Base-by-base conservation (phyloP, 1,140 invertebrate genomes). In the Microplitis mediator region DNA sequence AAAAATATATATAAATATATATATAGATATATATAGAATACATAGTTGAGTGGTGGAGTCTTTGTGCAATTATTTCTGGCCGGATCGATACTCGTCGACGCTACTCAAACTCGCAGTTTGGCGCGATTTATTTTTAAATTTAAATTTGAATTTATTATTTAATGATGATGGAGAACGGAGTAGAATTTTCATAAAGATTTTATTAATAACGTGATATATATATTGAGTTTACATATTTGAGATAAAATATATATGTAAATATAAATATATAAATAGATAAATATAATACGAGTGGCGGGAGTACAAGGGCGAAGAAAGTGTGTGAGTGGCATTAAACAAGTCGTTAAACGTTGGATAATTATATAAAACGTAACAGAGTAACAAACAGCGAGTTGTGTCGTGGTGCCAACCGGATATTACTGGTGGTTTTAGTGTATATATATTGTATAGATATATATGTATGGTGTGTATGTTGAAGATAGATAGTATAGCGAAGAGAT, bases 401-500 rank as follows among this genome's bases (percentile, higher is more conserved):
- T 69, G 60, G 56, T 73, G 67, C 61, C 62, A 75, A 64, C 74
- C 71, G 74, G 74, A 75, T 75, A 75, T 68, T 70, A 65, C 73
- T 78, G 72, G 71, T 76, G 75, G 70, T 75, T 79, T 68, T n/a
- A 50, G 63, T 51, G 63, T 65, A 13, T 36, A n/a, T 35, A 16
- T 63, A 71, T 74, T 75, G 74, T 80, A 56, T 63, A 45, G 51
- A 23, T 34, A 50, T 32, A 51, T 50, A 61, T 67, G 32, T 69
- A 74, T 66, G 56, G 56, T 73, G 58, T 69, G 62, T 45, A 70
- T 72, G 65, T 62, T 67, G 69, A 23, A 73, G 64, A 80, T 80
- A 79, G 81, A 80, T 77, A 80, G 77, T 76, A 78, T 74, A 72
- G 67, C 70, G 73, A 58, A 65, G 69, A 54, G 54, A 69, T 45